These are phyloP conservation scores for Lepus europaeus DNA, from an alignment of 2,113 vertebrate genomes.

Conservation along the genomic window DNA sequence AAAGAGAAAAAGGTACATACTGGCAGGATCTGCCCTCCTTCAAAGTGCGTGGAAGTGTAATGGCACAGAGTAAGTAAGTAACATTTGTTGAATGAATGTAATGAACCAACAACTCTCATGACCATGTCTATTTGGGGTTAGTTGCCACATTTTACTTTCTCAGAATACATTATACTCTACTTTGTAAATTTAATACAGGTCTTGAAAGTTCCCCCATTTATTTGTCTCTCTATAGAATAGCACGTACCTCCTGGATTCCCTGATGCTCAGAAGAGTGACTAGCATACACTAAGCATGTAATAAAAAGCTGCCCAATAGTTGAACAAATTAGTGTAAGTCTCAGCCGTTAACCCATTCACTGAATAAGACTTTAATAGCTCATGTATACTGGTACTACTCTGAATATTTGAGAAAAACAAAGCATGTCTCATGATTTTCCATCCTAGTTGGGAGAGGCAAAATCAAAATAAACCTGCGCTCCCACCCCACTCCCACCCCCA, in stretches of 20 bases:
- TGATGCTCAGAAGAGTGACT: not conserved
- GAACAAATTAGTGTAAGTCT: not conserved
- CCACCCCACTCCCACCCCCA: too few relatives aligned
- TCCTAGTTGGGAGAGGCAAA: not conserved
- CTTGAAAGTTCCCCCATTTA: not conserved
- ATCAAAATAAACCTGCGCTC: not conserved
- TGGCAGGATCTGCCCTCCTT: not conserved
- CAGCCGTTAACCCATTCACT: not conserved
- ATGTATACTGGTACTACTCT: not conserved
- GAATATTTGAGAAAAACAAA: not conserved
- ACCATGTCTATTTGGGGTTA: not conserved
- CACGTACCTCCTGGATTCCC: not conserved
- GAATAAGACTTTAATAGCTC: not conserved
- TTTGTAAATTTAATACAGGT: not conserved
- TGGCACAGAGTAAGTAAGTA: not conserved
- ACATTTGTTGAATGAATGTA: not conserved
- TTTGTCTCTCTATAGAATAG: not conserved
- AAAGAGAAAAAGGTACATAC: not conserved
- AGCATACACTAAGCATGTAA: not conserved
- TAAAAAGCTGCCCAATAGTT: not conserved
- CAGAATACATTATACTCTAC: not conserved
- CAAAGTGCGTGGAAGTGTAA: not conserved
- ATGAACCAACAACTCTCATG: not conserved
- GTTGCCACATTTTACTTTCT: not conserved
- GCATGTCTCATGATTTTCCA: not conserved